Evolutionary conservation across 2,888 invertebrate species (phyloP), one percentile per base, ranked within the genome.

Genomic region (Napeogenes sylphis): DNA sequence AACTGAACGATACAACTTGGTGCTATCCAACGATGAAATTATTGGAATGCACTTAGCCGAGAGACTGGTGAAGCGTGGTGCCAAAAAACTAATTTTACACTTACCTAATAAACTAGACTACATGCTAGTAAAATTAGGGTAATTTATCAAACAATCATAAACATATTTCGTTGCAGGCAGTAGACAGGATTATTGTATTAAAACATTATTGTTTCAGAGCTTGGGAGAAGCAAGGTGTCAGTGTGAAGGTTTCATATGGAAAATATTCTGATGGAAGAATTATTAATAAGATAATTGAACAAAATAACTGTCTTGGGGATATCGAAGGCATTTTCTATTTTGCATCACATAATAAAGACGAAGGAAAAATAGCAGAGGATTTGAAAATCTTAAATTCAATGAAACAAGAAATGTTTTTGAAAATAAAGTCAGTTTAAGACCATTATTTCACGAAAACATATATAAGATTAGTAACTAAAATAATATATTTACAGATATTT

Each of bases 51-150:
- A 76, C 45, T 59, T 81, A 14, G 76, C 76, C 4, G 76, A 81
- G 4, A 74, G 68, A 63, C 68, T 85, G 2, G 69, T 82, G 1
- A 66, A 65, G 21, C 73, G 77, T 30, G 84, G 84, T 1, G 82
- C 79, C 2, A 80, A 58, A 47, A 80, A 76, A 53, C 58, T 83
- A 8, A 63, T 71, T 14, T 8, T 83, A 2, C 73, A 79, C 59
- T 66, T 68, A 45, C 45, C 68, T 4, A 62, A 64, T 2, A 51
- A 65, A 30, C 65, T 66, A 12, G 65, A 65, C 33, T 62, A 30
- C 12, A 13, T 63, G 5, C 45, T 53, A 5, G 45, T 61, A 35
- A 68, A 66, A 42, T 32, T 60, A 32, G 62, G 64, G 68, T 69
- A 63, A 55, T 56, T 14, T 45, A 38, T 38, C 38, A 38, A 21